Conservation (phyloP, 2,888 invertebrate genomes). For the Julus scandinavius region DNA sequence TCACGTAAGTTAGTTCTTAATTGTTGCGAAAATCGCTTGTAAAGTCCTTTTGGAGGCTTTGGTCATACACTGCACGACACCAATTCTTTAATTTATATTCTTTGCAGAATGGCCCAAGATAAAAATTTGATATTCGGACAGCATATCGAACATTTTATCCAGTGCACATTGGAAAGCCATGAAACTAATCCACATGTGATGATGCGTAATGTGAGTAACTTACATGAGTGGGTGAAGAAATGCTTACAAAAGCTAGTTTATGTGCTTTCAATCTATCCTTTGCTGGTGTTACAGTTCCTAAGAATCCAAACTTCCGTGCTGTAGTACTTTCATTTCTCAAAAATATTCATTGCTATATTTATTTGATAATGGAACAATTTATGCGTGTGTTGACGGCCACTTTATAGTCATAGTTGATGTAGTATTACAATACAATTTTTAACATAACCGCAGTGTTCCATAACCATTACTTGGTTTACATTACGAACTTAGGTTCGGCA, state of each 20-base stretch:
- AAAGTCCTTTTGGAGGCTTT: no score
- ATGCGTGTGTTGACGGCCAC: no score
- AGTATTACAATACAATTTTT: no score
- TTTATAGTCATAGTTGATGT: no score
- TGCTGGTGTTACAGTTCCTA: no score
- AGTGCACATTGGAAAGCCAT: constrained; percentile 89
- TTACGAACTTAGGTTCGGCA: constrained; percentile 76
- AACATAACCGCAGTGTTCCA: no score
- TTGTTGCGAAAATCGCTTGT: neutral
- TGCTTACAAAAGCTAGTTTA: no score
- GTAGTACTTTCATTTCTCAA: no score
- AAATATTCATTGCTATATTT: no score
- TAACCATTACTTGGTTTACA: neutral
- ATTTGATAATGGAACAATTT: no score
- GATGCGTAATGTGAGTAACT: constrained; percentile 67
- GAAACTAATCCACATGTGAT: constrained; percentile 87
- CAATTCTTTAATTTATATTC: neutral
- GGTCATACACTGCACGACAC: neutral
- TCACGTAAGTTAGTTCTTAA: constrained; percentile 50
- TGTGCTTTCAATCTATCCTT: no score
- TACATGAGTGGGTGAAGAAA: neutral
- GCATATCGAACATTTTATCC: constrained; percentile 92
- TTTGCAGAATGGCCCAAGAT: constrained; percentile 76
- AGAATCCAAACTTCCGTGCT: no score
- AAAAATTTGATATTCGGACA: constrained; percentile 90